phyloP scores from a whole-genome alignment of 2,797 vertebrate species.

The Xiphophorus birchmanni region DNA sequence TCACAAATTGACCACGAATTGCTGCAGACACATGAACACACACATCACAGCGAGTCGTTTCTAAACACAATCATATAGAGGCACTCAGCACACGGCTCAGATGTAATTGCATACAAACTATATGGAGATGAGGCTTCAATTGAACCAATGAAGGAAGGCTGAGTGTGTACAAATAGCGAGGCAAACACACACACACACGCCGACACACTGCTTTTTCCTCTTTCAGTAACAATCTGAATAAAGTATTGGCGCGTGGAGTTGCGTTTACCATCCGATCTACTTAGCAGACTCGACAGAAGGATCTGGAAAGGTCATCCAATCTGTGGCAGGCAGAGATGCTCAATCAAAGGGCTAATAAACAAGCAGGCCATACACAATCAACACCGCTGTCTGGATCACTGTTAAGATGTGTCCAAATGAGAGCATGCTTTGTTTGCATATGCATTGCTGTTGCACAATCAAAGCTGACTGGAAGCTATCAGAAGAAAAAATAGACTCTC shows the following conservation, averaged over 20 bases:
- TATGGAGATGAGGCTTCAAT: slow-evolving; percentile 77
- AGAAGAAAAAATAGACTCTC: slow-evolving; percentile 29
- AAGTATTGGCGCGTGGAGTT: slow-evolving; percentile 48
- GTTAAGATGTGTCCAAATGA: slow-evolving; percentile 20
- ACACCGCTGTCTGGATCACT: slow-evolving; percentile 16
- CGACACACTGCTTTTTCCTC: slow-evolving; percentile 37
- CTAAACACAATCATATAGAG: slow-evolving; percentile 72
- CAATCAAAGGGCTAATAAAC: slow-evolving; percentile 75
- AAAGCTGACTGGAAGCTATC: slow-evolving; percentile 59
- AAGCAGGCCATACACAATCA: slow-evolving; percentile 68
- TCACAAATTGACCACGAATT: slow-evolving; percentile 40
- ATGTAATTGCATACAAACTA: slow-evolving; percentile 78
- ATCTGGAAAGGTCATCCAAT: slow-evolving; percentile 78
- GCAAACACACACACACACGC: slow-evolving; percentile 36
- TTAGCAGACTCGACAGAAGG: slow-evolving; percentile 65
- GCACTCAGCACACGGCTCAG: slow-evolving; percentile 64
- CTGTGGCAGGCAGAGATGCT: slow-evolving; percentile 65
- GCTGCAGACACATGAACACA: slow-evolving; percentile 32
- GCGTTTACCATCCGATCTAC: slow-evolving; percentile 67
- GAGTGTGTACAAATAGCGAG: slow-evolving; percentile 51
- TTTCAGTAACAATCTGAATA: slow-evolving; percentile 72
- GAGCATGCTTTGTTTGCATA: slow-evolving; percentile 20
- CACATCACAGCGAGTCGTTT: slow-evolving; percentile 34
- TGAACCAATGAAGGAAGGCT: slow-evolving; percentile 67
- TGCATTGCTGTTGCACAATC: slow-evolving; percentile 41